Evolutionary conservation across 1,140 invertebrate genomes (phyloP), one percentile per base, ranked within the genome.

Genomic region (Atta texana): DNA sequence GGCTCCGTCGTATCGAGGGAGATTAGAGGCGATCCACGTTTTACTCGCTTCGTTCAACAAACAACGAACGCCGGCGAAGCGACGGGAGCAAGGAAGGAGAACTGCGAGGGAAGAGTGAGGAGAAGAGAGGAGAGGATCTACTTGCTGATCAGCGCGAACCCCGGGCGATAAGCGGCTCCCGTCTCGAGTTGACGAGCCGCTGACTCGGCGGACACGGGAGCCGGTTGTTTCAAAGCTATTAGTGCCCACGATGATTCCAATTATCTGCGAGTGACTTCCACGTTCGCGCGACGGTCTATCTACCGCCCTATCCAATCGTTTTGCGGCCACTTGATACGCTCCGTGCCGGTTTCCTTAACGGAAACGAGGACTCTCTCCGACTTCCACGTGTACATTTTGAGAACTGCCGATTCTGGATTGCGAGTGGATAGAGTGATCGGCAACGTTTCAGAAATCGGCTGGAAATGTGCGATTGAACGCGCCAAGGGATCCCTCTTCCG

Each of bases 81-180:
- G 59, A 64, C 81, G 18, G 75, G 16, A 44, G 44, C 31, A 14
- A 39, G 10, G 21, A 24, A 16, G 16, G 55, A 61, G 34, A 76
- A 57, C 5, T 16, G 16, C 12, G 24, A 31, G n/a, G 16, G 53
- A n/a, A 14, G 18, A 24, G 39, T 3, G 18, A n/a, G 18, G 34
- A 16, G 31, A 44, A n/a, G 66, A 61, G 77, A 81, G 34, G 24
- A 82, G 80, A 82, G 68, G 55, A 74, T 72, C 61, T 85, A 85
- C 82, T 85, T 76, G 81, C 81, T 85, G 82, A 85, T 85, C 74
- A 57, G 59, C 75, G 82, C 49, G 61, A 77, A 78, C 59, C 55
- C 72, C 57, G 49, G 44, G 44, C 18, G 76, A 55, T 75, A 89
- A 77, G 87, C 53, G 49, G 59, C 51, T 64, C 55, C 51, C 77